Base-by-base conservation (phyloP, 2,797 vertebrate genomes). In the Rhinichthys osculus region DNA sequence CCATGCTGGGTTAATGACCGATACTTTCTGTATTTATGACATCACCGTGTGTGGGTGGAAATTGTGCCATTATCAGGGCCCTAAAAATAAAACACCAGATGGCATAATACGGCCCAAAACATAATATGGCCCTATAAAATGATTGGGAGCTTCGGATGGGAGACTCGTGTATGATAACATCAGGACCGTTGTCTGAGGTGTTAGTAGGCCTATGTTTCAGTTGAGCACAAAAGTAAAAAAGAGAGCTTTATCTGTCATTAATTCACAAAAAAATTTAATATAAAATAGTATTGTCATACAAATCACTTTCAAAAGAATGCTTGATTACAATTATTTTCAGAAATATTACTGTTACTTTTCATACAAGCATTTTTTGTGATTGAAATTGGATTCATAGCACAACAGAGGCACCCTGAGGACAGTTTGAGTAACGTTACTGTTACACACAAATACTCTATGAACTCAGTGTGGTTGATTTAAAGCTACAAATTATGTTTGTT, bases 51-150 rank as follows among this genome's bases (percentile, higher is more conserved):
- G 84, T 88, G 86, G 78, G 81, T 74, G 82, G 82, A 85, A 83
- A 78, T 72, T 84, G 85, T 87, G 59, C 57, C 80, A 72, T 86
- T 82, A 85, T 87, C 82, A 52, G 66, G 33, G n/a, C 40, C 77
- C 84, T 78, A 88, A 87, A 89, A 87, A 84, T 86, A 87, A 78
- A 81, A 70, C 77, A 66, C 67, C 88, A 90, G 87, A 89, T 90
- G 90, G 90, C 57, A n/a, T n/a, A n/a, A n/a, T n/a, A n/a, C n/a
- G n/a, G n/a, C n/a, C n/a, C n/a, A n/a, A n/a, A n/a, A n/a, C n/a
- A n/a, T n/a, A n/a, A n/a, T n/a, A n/a, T n/a, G 90, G 90, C 57
- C 64, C 79, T 79, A 62, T 85, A 86, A 89, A 76, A 77, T 79
- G 84, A 86, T 85, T 79, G 73, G 84, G 82, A 83, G 81, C 52